A percentile compares a stretch with the other conserved stretches of the same genome.
These are phyloP conservation scores for Heliconius aoede DNA, from an alignment of 2,888 invertebrate species.

Conservation along the genomic window DNA sequence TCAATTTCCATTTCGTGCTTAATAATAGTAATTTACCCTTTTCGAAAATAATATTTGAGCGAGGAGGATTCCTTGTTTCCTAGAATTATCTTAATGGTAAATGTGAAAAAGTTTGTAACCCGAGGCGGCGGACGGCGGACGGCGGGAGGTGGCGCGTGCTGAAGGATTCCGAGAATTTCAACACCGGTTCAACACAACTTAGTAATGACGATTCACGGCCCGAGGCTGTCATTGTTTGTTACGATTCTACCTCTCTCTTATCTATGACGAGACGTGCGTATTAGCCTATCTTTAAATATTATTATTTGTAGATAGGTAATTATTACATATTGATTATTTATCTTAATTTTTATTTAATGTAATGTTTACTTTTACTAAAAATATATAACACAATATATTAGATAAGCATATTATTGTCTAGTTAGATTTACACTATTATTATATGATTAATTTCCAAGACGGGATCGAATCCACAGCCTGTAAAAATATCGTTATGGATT, in stretches of 20 bases:
- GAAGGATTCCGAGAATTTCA: slow-evolving; percentile 73
- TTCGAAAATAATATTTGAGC: slow-evolving; percentile 50
- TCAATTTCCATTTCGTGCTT: background rate
- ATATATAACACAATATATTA: too few relatives aligned
- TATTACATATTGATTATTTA: background rate
- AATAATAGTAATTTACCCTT: background rate
- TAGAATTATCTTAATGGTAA: slow-evolving; percentile 72
- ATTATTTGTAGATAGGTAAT: background rate
- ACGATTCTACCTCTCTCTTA: slow-evolving; percentile 33
- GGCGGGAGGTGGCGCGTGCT: slow-evolving; percentile 64
- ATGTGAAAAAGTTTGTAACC: slow-evolving; percentile 69
- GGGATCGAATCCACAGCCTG: too few relatives aligned
- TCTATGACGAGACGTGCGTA: slow-evolving; percentile 15
- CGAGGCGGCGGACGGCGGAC: slow-evolving; percentile 50
- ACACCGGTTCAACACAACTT: slow-evolving; percentile 55
- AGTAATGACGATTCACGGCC: slow-evolving; percentile 39
- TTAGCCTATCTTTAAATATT: slow-evolving; percentile 12
- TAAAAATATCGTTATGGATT: too few relatives aligned
- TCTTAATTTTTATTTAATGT: background rate
- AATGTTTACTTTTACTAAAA: too few relatives aligned
- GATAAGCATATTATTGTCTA: too few relatives aligned
- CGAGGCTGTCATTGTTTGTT: slow-evolving; percentile 46
- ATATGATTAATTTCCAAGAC: too few relatives aligned
- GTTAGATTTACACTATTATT: too few relatives aligned
- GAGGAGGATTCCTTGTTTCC: slow-evolving; percentile 58